Evolutionary conservation across 2,113 vertebrate genomes (phyloP).

Genomic region (Corythornis madagascariensis): DNA sequence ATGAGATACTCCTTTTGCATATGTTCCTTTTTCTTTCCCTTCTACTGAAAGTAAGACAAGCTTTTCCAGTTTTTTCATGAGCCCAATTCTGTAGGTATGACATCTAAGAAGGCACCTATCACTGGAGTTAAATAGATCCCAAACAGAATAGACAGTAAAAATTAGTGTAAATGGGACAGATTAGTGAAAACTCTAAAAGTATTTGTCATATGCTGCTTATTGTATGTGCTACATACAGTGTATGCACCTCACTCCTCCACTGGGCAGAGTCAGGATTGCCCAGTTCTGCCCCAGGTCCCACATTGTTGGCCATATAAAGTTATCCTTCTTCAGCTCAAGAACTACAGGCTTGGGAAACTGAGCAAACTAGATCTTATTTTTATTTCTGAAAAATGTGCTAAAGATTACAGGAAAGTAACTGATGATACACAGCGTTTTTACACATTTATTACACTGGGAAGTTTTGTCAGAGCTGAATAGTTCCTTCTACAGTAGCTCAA

Average conservation of each 20-base stretch:
- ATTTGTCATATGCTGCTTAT: background rate
- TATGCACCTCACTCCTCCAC: background rate
- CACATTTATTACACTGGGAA: background rate
- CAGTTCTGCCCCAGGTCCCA: background rate
- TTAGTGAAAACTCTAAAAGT: background rate
- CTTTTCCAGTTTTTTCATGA: background rate
- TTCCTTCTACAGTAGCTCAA: background rate
- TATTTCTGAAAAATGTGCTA: background rate
- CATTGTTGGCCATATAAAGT: accelerated
- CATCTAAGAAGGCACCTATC: background rate
- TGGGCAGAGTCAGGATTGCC: background rate
- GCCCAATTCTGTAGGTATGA: background rate
- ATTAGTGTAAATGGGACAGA: background rate
- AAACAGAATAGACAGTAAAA: background rate
- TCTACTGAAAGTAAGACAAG: background rate
- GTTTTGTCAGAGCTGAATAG: background rate
- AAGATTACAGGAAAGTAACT: background rate
- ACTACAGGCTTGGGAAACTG: background rate
- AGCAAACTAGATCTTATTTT: background rate
- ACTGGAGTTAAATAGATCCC: background rate
- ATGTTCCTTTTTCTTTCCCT: background rate
- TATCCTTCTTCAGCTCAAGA: background rate
- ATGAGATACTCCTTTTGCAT: background rate
- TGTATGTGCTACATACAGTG: too few species aligned
- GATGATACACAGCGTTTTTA: background rate